Evolutionary conservation across 2,113 vertebrate genomes (phyloP), one percentile per base, ranked within the genome.

Genomic region (Mixornis gularis): DNA sequence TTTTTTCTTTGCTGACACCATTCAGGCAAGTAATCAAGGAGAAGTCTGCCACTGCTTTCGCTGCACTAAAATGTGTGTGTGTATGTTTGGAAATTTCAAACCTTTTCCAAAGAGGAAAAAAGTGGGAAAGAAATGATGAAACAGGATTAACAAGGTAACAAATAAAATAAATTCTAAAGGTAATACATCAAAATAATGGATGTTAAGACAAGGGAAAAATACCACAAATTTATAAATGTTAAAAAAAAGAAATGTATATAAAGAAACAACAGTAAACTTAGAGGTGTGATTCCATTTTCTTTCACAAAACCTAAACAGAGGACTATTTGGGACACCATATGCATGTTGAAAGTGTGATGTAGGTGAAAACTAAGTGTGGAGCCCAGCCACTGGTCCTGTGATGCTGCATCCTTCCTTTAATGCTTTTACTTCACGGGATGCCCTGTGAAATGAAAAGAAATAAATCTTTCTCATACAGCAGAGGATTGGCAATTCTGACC

Each of bases 1-100:
- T 25, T 86, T 96, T 97, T 95, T 93, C 81, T 90, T 96, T 81
- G 65, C 89, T 92, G 90, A 96, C 89, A 94, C 94, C 90, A 58
- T 87, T 94, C 81, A 85, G 85, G 76, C 36, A 93, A 73, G 86
- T 91, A 95, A 96, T 96, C 94, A 96, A 92, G 94, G 89, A 91
- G 62, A 93, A 93, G 52, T 94, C 90, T 87, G 85, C 85, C 76
- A 36, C 40, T 83, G 85, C 87, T 92, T 92, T 91, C 3, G 0
- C 71, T 80, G 36, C 73, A 12, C 53, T 52, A 27, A 72, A 48
- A 27, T 6, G 49, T 30, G 14, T 49, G 56, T 46, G 40, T 81
- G 44, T 81, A n/a, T 62, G 41, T 69, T 56, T 74, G 70, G 59
- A 93, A 91, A 82, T 80, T 43, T 79, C 52, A 83, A 56, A 63